phyloP scores from a whole-genome alignment of 2,888 invertebrate genomes.

The Caenorhabditis imperialis region DNA sequence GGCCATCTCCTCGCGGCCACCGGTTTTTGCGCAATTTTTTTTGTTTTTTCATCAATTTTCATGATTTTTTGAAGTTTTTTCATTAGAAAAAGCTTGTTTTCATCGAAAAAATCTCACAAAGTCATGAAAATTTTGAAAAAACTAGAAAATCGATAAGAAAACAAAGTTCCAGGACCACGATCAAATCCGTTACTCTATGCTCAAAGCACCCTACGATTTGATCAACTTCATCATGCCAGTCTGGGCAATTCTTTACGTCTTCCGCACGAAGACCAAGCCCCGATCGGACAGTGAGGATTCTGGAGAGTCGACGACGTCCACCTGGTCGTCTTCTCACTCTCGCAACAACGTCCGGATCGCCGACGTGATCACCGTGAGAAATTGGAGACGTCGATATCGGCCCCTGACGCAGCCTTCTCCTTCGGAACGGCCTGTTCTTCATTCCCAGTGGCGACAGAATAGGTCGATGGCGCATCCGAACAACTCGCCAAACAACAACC shows the following conservation, averaged over 20 bases:
- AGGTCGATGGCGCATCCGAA: slow-evolving; percentile 16
- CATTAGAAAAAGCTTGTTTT: slow-evolving; percentile 2
- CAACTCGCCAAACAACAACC: background rate
- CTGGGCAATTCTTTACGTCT: slow-evolving; percentile 70
- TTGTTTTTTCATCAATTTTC: too few species aligned
- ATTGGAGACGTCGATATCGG: slow-evolving; percentile 65
- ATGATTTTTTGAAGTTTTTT: too few species aligned
- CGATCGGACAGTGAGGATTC: slow-evolving; percentile 36
- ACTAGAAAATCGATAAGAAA: background rate
- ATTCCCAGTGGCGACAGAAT: slow-evolving; percentile 54
- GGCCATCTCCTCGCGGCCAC: too few species aligned
- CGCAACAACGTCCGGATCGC: slow-evolving; percentile 55
- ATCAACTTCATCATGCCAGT: slow-evolving; percentile 66
- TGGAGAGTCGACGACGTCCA: slow-evolving; percentile 29
- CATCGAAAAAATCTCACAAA: background rate
- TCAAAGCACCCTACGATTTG: slow-evolving; percentile 67
- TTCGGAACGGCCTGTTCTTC: slow-evolving; percentile 51
- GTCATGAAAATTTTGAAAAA: background rate
- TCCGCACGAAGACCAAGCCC: slow-evolving; percentile 53
- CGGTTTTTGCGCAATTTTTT: too few species aligned
- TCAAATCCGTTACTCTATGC: slow-evolving; percentile 59
- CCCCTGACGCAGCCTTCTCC: slow-evolving; percentile 60
- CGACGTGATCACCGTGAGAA: slow-evolving; percentile 63
- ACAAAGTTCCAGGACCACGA: slow-evolving; percentile 62
- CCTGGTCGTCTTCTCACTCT: slow-evolving; percentile 40